A percentile compares a stretch with the other conserved stretches of the same genome.
Conservation (phyloP, 2,888 invertebrate genomes). For the Entomobrya proxima region DNA sequence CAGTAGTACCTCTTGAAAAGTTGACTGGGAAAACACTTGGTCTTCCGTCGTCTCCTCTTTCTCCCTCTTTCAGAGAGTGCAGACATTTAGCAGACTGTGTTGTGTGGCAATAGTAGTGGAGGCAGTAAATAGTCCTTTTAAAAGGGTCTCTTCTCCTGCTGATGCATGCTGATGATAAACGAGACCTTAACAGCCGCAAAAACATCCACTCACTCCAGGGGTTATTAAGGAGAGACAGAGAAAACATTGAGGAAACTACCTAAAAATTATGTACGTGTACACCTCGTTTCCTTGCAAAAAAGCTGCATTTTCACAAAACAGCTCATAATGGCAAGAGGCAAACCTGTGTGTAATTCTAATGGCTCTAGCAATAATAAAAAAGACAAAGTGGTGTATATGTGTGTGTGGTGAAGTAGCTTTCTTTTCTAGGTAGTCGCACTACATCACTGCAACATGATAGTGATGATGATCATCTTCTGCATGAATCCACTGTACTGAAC, state of each 20-base stretch:
- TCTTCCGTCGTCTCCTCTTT: conserved; percentile 5
- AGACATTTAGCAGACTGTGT: conserved; percentile 6
- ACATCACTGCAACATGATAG: neutral
- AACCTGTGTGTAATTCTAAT: conserved; percentile 33
- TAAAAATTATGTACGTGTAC: neutral
- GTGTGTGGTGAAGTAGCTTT: neutral
- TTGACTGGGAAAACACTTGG: conserved; percentile 37
- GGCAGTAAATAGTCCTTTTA: too few relatives aligned
- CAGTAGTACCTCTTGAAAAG: too few relatives aligned
- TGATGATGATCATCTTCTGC: conserved; percentile 11
- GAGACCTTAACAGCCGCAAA: conserved; percentile 58
- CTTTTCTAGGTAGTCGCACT: neutral
- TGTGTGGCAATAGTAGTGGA: neutral
- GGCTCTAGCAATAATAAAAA: conserved; percentile 5
- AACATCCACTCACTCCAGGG: conserved; percentile 56
- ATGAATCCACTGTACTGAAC: neutral
- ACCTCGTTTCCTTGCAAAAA: neutral
- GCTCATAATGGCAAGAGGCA: neutral
- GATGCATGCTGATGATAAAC: conserved; percentile 57
- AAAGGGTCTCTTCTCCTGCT: conserved; percentile 1
- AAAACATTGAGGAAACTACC: neutral
- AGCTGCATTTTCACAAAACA: neutral
- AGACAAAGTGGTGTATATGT: neutral
- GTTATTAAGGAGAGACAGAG: conserved; percentile 53
- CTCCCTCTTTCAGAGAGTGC: neutral